Percentiles rank a stretch among this genome's conserved stretches.
These are phyloP conservation scores for Serrognathus titanus DNA, from an alignment of 2,888 invertebrate genomes.

Conservation along the genomic window DNA sequence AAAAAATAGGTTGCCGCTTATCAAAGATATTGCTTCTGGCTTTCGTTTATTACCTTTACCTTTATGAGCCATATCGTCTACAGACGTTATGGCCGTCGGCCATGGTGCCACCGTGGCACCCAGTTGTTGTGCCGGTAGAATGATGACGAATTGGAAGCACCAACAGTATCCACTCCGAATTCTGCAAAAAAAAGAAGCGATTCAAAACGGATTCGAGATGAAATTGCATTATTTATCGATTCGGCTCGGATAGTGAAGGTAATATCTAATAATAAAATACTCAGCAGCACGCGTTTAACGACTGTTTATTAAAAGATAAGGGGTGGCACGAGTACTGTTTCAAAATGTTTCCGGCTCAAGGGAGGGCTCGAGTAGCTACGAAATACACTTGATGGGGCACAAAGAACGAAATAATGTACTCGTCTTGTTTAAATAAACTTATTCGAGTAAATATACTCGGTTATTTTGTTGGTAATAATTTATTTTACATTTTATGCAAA, in stretches of 20 bases:
- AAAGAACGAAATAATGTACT: background rate
- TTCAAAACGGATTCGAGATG: background rate
- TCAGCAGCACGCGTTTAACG: slow-evolving; percentile 5
- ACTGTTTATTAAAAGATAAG: slow-evolving; percentile 5
- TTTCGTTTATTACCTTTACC: slow-evolving; percentile 57
- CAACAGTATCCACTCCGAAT: background rate
- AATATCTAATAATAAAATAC: slow-evolving; percentile 6
- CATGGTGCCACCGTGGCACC: slow-evolving; percentile 77
- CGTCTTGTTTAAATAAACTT: background rate
- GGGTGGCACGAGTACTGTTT: slow-evolving; percentile 4
- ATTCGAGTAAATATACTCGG: no score
- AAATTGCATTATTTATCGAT: background rate
- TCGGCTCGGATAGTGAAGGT: background rate
- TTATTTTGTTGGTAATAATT: no score
- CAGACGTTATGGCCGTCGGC: slow-evolving; percentile 74
- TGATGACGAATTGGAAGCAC: slow-evolving; percentile 45
- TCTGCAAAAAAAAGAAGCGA: background rate
- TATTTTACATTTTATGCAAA: no score
- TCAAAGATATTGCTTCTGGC: no score
- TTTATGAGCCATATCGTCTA: slow-evolving; percentile 84
- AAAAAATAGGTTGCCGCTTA: no score
- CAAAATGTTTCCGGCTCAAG: slow-evolving; percentile 9
- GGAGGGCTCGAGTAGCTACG: slow-evolving; percentile 1
- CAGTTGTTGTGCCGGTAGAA: slow-evolving; percentile 80
- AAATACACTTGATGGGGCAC: background rate